These are phyloP conservation scores for Lerista edwardsae DNA, from an alignment of 2,797 vertebrate species.

Conservation along the genomic window DNA sequence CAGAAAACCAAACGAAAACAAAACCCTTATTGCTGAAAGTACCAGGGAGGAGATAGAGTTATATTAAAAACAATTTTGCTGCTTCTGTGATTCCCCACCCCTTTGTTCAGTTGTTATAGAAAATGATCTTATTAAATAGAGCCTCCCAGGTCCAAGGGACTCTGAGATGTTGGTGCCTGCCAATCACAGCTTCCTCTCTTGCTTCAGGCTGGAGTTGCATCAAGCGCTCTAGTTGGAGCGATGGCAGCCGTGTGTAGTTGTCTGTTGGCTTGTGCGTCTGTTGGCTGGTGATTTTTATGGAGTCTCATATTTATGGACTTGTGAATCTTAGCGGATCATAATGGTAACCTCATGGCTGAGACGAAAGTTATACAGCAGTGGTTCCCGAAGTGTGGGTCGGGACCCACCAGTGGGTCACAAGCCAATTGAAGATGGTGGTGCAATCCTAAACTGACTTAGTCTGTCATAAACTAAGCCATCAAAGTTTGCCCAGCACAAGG, in stretches of 20 bases:
- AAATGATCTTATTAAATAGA: neutral
- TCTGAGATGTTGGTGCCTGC: neutral
- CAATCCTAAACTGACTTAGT: too few species aligned
- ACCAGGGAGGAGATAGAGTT: neutral
- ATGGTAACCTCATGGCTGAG: too few species aligned
- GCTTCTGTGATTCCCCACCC: neutral
- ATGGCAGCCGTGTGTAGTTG: too few species aligned
- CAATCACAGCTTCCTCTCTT: neutral
- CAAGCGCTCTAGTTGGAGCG: neutral
- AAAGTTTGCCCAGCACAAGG: too few species aligned
- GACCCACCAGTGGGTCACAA: too few species aligned
- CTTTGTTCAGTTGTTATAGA: neutral
- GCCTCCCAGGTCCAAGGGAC: neutral
- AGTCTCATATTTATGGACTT: too few species aligned
- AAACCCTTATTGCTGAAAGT: neutral
- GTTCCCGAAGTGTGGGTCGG: too few species aligned
- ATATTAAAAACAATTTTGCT: neutral
- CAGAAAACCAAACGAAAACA: neutral
- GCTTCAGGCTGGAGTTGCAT: neutral
- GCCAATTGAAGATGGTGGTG: too few species aligned
- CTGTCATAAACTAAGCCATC: too few species aligned
- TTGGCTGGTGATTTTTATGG: too few species aligned
- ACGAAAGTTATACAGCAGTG: too few species aligned
- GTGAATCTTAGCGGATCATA: too few species aligned
- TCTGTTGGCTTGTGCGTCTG: neutral